Evolutionary conservation across 2,113 vertebrate genomes (phyloP).

Genomic region (Chloroceryle aenea): DNA sequence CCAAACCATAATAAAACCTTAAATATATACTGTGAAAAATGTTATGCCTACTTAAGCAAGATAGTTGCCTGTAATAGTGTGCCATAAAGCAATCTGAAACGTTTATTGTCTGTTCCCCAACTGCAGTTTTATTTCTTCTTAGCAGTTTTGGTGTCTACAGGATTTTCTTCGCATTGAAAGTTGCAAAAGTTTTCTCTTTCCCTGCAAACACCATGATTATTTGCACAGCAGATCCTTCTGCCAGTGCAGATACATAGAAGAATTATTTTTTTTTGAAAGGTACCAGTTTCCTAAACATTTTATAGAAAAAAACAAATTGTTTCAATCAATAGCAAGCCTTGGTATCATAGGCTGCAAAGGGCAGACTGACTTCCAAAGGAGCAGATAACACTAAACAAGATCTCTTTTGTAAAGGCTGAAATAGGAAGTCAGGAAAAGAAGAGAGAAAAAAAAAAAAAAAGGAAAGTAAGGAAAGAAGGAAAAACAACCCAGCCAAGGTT

Average conservation of each 20-base stretch:
- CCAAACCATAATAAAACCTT: constrained; percentile 45
- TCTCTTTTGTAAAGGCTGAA: constrained; percentile 37
- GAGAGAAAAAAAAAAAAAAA: not conserved
- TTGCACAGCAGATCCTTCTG: not conserved
- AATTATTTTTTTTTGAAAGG: not conserved
- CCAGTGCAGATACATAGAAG: not conserved
- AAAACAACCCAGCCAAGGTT: not conserved
- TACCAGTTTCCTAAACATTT: not conserved
- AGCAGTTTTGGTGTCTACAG: not conserved
- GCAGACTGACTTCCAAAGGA: constrained; percentile 5
- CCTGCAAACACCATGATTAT: not conserved
- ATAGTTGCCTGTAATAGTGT: constrained; percentile 52
- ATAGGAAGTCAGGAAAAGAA: not conserved
- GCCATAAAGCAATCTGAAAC: constrained; percentile 59
- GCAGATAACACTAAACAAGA: constrained; percentile 32
- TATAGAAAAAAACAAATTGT: not conserved
- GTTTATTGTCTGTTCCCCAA: constrained; percentile 46
- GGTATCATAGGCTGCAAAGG: not conserved
- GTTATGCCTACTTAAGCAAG: constrained; percentile 65
- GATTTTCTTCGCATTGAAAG: not conserved
- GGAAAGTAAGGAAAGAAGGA: not conserved
- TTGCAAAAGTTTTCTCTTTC: not conserved
- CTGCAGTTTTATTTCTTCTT: constrained; percentile 50
- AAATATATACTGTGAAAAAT: constrained; percentile 68
- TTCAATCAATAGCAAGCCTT: constrained; percentile 8